These are phyloP conservation scores for Eulacestoma nigropectus DNA, from an alignment of 2,113 vertebrate genomes.

Conservation along the genomic window DNA sequence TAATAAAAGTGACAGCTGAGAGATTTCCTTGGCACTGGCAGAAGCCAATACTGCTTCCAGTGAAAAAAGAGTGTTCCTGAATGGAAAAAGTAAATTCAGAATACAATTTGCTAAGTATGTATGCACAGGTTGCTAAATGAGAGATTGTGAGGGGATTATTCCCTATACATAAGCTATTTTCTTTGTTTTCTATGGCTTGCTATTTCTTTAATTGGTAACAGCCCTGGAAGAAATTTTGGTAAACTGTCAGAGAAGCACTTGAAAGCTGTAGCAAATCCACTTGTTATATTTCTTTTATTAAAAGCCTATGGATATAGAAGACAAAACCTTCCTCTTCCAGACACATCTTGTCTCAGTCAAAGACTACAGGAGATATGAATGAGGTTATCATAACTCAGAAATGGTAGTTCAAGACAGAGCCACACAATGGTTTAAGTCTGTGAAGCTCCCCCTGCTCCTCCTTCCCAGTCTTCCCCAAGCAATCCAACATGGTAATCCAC, in stretches of 20 bases:
- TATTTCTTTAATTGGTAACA: background rate
- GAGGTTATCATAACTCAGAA: background rate
- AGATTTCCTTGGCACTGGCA: background rate
- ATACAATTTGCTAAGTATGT: background rate
- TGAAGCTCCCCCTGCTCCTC: background rate
- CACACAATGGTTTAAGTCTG: background rate
- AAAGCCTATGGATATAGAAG: background rate
- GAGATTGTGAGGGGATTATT: background rate
- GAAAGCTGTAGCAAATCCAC: background rate
- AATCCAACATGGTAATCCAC: background rate
- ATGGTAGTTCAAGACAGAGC: background rate
- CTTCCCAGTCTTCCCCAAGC: background rate
- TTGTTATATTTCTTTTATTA: background rate
- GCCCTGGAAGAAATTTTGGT: background rate
- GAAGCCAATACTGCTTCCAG: background rate
- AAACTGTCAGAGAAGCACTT: background rate
- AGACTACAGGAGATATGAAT: background rate
- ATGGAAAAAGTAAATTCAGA: background rate
- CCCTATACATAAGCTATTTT: background rate
- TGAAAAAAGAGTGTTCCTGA: background rate
- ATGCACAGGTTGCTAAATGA: background rate
- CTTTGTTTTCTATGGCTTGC: background rate
- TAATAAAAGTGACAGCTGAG: background rate
- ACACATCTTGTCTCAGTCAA: background rate
- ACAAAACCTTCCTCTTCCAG: background rate